Evolutionary conservation across 2,797 vertebrate genomes (phyloP).

Genomic region (Phrynocephalus guinanensis): DNA sequence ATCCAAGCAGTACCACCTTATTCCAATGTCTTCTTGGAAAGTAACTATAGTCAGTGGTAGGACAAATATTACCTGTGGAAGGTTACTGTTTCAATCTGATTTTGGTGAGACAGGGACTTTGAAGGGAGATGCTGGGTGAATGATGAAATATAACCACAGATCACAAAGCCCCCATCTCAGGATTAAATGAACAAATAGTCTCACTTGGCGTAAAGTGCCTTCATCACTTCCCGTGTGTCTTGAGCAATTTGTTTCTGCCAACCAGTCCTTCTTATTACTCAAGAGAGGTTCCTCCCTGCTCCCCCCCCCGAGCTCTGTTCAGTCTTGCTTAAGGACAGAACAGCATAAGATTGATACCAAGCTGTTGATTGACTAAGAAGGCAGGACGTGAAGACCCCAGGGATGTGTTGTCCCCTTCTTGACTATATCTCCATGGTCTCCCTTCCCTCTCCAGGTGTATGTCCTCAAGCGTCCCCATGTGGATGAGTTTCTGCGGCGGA

Average conservation of each 20-base stretch:
- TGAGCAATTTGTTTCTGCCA: neutral
- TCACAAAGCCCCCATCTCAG: neutral
- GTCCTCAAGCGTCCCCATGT: conserved; percentile 95
- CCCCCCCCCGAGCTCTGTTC: neutral
- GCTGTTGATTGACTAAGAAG: neutral
- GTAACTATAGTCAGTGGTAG: too few relatives aligned
- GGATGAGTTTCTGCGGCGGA: conserved; percentile 93
- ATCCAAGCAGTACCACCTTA: too few relatives aligned
- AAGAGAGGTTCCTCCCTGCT: neutral
- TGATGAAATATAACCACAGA: neutral
- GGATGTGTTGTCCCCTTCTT: neutral
- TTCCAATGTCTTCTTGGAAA: too few relatives aligned
- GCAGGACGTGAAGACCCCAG: neutral
- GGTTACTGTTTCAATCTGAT: neutral
- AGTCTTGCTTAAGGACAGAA: neutral
- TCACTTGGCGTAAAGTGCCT: neutral
- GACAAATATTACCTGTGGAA: neutral
- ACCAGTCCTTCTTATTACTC: neutral
- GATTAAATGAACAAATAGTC: neutral
- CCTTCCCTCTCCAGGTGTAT: conserved; percentile 84
- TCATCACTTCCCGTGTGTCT: neutral
- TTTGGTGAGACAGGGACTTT: neutral
- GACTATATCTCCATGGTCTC: neutral
- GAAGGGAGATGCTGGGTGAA: neutral
- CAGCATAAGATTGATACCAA: neutral